Percentiles rank a stretch among this genome's conserved stretches.
Evolutionary conservation across 2,113 vertebrate genomes (phyloP).

Genomic region (Lampris megalopsis): DNA sequence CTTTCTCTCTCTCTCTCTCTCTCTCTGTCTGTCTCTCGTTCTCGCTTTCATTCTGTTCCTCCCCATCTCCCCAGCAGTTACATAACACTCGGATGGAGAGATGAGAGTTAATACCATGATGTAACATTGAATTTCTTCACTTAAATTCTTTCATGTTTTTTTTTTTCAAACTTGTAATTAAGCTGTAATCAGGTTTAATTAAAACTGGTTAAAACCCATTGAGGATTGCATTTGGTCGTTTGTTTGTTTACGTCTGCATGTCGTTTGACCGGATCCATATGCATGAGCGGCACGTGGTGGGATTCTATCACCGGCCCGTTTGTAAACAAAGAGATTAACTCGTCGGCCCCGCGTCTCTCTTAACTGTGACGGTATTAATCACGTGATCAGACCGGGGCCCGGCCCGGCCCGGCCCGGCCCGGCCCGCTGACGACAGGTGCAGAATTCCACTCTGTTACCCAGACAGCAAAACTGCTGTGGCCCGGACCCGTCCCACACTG

Average conservation of each 20-base stretch:
- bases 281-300: constrained; percentile 13
- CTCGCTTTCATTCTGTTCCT: constrained; percentile 19
- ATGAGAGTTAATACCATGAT: constrained; percentile 82
- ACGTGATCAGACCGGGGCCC: not conserved
- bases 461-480: too few relatives aligned
- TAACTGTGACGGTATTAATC: constrained; percentile 1
- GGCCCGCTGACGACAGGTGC: constrained; percentile 20
- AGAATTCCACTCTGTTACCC: not conserved
- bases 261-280: constrained; percentile 26
- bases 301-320: constrained; percentile 45
- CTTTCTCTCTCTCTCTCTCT: constrained; percentile 57
- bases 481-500: too few relatives aligned
- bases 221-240: constrained; percentile 2
- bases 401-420: too few relatives aligned
- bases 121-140: constrained; percentile 81
- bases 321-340: constrained; percentile 72
- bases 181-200: constrained; percentile 88
- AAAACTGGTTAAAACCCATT: constrained; percentile 84
- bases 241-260: constrained; percentile 51
- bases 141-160: constrained; percentile 74
- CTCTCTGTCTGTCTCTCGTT: not conserved
- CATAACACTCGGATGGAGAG: constrained; percentile 77
- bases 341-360: constrained; percentile 21
- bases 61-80: constrained; percentile 67
- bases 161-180: constrained; percentile 84